Percentiles rank a stretch among this genome's conserved stretches.
Conservation (phyloP, 2,797 vertebrate genomes). For the Sebastes minor region DNA sequence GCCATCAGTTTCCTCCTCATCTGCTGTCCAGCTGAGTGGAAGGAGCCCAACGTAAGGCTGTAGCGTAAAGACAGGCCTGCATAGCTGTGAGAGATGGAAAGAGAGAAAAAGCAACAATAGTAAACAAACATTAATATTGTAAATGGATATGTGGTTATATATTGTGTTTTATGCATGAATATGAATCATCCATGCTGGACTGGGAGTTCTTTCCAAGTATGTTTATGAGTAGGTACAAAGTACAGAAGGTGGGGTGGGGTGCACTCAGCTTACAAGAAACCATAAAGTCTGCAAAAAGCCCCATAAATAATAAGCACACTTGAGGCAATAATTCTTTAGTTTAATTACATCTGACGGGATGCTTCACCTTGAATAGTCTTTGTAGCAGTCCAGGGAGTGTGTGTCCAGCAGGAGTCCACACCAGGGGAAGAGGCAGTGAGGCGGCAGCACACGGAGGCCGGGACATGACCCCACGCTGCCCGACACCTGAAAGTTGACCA, state of each 20-base stretch:
- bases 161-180: background rate
- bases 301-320: background rate
- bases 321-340: background rate
- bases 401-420: conserved; percentile 92
- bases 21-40: conserved; percentile 78
- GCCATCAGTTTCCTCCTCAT: conserved; percentile 88
- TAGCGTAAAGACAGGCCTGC: conserved; percentile 86
- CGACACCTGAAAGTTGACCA: conserved; percentile 86
- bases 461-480: conserved; percentile 48
- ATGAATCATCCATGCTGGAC: background rate
- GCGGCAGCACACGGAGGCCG: conserved; percentile 76
- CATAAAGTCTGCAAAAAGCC: conserved; percentile 27
- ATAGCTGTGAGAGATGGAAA: conserved; percentile 79
- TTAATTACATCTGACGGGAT: background rate
- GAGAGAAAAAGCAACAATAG: background rate
- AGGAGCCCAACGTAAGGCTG: conserved; percentile 86
- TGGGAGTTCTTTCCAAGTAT: background rate
- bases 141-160: background rate
- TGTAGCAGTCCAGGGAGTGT: conserved; percentile 84
- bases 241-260: background rate
- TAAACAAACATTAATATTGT: background rate
- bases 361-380: conserved; percentile 90
- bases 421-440: conserved; percentile 88
- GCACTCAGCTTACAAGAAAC: conserved; percentile 11
- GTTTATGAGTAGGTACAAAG: conserved; percentile 47